phyloP scores from a whole-genome alignment of 2,888 invertebrate genomes.

The Portevinia maculata region DNA sequence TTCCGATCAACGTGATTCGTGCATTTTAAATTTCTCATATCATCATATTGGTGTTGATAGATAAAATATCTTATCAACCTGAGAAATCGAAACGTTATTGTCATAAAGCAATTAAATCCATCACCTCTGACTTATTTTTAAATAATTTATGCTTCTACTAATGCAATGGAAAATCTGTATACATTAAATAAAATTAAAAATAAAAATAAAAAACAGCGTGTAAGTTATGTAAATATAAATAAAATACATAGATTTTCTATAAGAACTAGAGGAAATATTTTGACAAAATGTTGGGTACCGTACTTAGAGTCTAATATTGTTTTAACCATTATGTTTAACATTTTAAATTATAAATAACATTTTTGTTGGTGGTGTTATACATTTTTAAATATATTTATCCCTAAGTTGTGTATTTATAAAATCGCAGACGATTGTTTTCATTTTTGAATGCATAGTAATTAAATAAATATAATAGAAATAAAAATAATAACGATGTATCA shows the following conservation, averaged over 20 bases:
- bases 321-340: constrained; percentile 49
- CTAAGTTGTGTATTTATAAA: constrained; percentile 58
- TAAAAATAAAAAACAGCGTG: neutral
- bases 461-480: constrained; percentile 19
- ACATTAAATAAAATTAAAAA: constrained; percentile 4
- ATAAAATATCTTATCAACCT: constrained; percentile 36
- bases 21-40: constrained; percentile 40
- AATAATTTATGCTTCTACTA: constrained; percentile 1
- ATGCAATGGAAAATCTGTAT: neutral
- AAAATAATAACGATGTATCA: constrained; percentile 28
- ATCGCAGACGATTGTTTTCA: constrained; percentile 25
- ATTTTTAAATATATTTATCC: constrained; percentile 51
- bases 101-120: constrained; percentile 4
- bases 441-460: constrained; percentile 19
- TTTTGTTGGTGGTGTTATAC: constrained; percentile 68
- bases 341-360: constrained; percentile 51
- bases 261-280: constrained; percentile 27
- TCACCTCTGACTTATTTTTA: constrained; percentile 18
- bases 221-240: constrained; percentile 58
- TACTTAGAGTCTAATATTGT: constrained; percentile 52
- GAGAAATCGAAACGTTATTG: constrained; percentile 14
- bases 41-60: constrained; percentile 27
- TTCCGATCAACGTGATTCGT: constrained; percentile 32
- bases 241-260: constrained; percentile 24
- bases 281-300: constrained; percentile 41